Evolutionary conservation across 2,888 invertebrate species (phyloP), one percentile per base, ranked within the genome.

Genomic region (Autographa gamma): DNA sequence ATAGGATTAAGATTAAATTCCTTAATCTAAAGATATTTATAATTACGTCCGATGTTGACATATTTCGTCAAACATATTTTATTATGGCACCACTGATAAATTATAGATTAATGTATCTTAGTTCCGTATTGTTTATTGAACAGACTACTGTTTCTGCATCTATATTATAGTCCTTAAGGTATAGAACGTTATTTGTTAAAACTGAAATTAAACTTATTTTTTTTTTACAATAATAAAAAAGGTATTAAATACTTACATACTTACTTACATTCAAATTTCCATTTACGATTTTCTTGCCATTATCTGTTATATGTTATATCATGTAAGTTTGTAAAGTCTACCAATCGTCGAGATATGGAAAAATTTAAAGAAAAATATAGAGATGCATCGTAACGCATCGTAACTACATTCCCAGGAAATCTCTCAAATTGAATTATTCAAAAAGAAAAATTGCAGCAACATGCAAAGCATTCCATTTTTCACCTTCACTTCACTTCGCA

Each of bases 1-100:
- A 48, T 54, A 59, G 54, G 54, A 77, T 76, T 76, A 48, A 65
- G 77, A 74, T 77, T 58, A 74, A 25, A 73, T 73, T 69, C 54
- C 63, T 54, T 41, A 34, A 71, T 66, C 60, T 58, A 14, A 62
- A 25, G 58, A 76, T 66, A 31, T 59, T 64, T 56, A 56, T 56
- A 32, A 69, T 64, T 31, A 65, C n/a, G 56, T 60, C 19, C 18
- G 61, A 59, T 54, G 8, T n/a, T 71, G 62, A 68, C 67, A 76
- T 63, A 63, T 76, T 63, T 73, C 61, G 71, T 76, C 62, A 63
- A 9, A 54, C 43, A 66, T 64, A 64, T 8, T 60, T 13, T 52
- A 14, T 31, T 31, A 43, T 56, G 66, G 67, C 52, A 62, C 32
- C 56, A 48, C 11, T 48, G 69, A 77, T 67, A 67, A 19, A 54